Conservation (phyloP, 1,140 invertebrate species). For the Camponotus vicinus region DNA sequence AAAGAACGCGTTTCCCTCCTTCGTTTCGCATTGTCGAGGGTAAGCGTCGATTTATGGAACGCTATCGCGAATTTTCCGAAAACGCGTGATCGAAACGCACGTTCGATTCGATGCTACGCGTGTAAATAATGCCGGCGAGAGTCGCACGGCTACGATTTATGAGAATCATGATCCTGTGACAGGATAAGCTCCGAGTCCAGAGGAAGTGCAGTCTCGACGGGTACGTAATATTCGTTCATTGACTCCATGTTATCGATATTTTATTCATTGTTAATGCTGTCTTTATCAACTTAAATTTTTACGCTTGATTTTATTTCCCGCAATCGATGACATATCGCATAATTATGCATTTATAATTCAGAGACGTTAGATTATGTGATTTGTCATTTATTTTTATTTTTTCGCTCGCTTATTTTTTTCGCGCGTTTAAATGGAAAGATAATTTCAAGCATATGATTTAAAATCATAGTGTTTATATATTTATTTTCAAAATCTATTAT, state of each 20-base stretch:
- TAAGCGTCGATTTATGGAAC: neutral
- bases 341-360: neutral
- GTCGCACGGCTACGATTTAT: conserved; percentile 18
- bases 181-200: neutral
- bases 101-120: too few species aligned
- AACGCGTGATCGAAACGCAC: neutral
- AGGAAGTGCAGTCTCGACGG: neutral
- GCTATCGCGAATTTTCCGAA: neutral
- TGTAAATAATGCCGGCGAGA: conserved; percentile 13
- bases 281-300: neutral
- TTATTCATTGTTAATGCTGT: neutral
- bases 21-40: neutral
- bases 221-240: conserved; percentile 37
- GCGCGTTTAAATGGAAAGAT: neutral
- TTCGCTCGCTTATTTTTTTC: neutral
- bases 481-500: neutral
- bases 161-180: neutral
- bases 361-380: neutral
- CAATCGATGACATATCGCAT: neutral
- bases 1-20: too few species aligned
- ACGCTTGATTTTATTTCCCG: neutral
- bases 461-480: neutral
- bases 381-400: neutral
- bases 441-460: conserved; percentile 6
- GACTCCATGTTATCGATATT: conserved; percentile 36